A percentile compares a stretch with the other conserved stretches of the same genome.
Evolutionary conservation across 2,113 vertebrate genomes (phyloP).

Genomic region (Salvelinus namaycush): DNA sequence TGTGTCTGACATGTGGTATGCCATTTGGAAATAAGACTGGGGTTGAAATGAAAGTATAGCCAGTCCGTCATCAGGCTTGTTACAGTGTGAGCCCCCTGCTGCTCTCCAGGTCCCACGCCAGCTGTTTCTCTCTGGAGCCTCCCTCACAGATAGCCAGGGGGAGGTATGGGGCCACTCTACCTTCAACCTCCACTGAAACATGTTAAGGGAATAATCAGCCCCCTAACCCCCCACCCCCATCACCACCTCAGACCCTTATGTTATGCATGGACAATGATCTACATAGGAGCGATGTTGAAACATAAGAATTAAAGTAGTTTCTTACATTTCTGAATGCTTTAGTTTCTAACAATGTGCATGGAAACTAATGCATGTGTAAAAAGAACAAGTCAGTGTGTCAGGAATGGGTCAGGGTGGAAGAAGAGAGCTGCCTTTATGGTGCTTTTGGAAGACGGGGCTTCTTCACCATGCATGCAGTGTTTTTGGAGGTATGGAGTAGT

Average conservation of each 20-base stretch:
- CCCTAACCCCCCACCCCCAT: neutral
- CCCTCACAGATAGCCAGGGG: constrained; percentile 1
- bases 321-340: neutral
- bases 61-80: constrained; percentile 59
- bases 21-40: constrained; percentile 28
- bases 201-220: neutral
- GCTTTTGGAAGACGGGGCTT: neutral
- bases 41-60: constrained; percentile 43
- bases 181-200: constrained; percentile 28
- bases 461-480: neutral
- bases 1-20: constrained; percentile 38
- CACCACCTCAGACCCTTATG: constrained; percentile 5
- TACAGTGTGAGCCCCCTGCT: constrained; percentile 50
- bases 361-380: neutral
- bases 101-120: constrained; percentile 33
- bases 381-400: neutral
- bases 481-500: constrained; percentile 20
- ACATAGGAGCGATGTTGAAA: constrained; percentile 20
- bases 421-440: neutral
- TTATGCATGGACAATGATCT: constrained; percentile 5
- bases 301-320: neutral
- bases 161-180: constrained; percentile 22
- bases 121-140: constrained; percentile 42
- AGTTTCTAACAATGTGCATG: neutral
- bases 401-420: neutral